These are phyloP conservation scores for Drosophila nebulosa DNA, from an alignment of 1,140 invertebrate species.

Conservation along the genomic window DNA sequence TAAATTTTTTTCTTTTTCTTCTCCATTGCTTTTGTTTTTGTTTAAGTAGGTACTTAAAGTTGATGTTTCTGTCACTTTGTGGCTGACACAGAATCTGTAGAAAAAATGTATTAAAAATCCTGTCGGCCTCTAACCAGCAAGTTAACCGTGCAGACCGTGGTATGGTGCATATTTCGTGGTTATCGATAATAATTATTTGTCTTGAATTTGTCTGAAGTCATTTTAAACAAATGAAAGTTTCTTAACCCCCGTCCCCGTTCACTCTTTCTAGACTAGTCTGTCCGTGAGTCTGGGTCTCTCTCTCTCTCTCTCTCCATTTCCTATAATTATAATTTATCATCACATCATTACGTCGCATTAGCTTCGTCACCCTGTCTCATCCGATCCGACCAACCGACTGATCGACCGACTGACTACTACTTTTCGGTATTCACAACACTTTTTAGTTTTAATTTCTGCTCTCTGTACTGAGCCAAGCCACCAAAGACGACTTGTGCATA, in stretches of 20 bases:
- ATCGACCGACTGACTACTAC: not conserved
- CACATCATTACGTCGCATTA: constrained; percentile 47
- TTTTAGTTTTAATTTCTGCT: constrained; percentile 21
- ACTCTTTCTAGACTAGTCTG: constrained; percentile 21
- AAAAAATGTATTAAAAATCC: no score
- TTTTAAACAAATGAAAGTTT: not conserved
- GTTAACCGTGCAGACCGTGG: no score
- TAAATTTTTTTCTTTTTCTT: not conserved
- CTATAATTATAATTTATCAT: constrained; percentile 54
- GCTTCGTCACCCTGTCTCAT: constrained; percentile 47
- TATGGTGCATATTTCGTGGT: no score
- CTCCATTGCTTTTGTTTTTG: not conserved
- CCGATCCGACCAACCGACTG: not conserved
- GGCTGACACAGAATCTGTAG: not conserved
- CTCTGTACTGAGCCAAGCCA: not conserved
- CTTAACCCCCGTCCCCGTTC: not conserved
- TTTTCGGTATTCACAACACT: constrained; percentile 13
- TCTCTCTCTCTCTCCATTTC: constrained; percentile 10
- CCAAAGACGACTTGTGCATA: not conserved
- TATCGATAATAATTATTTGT: no score
- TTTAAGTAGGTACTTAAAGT: not conserved
- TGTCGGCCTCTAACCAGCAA: no score
- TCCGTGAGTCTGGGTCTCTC: no score
- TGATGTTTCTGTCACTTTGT: not conserved
- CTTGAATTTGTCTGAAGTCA: not conserved